Percentiles rank a stretch among this genome's conserved stretches.
Conservation (phyloP, 2,113 vertebrate genomes). For the Ochotona princeps region DNA sequence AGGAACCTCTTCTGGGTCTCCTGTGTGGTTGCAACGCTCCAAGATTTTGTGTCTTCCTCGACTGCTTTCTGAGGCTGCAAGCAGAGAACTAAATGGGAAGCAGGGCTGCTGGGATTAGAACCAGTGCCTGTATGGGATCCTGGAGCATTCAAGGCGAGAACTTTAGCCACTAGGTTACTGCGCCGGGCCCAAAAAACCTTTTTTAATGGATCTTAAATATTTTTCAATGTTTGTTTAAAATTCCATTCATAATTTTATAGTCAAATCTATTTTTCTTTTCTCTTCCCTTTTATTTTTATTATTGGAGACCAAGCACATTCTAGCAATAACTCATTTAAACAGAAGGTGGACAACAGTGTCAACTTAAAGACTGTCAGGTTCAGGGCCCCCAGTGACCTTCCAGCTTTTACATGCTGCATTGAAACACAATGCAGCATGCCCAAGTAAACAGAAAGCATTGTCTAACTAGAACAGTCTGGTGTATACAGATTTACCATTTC, state of each 20-base stretch:
- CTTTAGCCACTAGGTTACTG: too few relatives aligned
- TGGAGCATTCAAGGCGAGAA: too few relatives aligned
- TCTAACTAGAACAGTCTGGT: background rate
- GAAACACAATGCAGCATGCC: too few relatives aligned
- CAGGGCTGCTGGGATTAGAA: too few relatives aligned
- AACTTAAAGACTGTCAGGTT: background rate
- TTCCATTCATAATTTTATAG: background rate
- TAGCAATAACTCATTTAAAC: background rate
- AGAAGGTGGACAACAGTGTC: background rate
- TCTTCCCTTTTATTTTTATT: accelerated
- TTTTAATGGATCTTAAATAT: background rate
- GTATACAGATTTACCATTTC: too few relatives aligned
- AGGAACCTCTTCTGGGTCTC: too few relatives aligned
- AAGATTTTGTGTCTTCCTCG: too few relatives aligned
- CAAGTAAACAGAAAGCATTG: background rate
- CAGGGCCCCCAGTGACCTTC: background rate
- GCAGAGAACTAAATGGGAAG: too few relatives aligned
- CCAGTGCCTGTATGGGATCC: too few relatives aligned
- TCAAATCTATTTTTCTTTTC: background rate
- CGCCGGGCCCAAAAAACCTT: too few relatives aligned
- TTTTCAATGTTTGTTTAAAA: background rate
- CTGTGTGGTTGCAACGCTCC: too few relatives aligned
- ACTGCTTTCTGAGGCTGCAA: too few relatives aligned
- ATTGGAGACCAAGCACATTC: background rate
- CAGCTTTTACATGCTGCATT: background rate